A percentile compares a stretch with the other conserved stretches of the same genome.
These are phyloP conservation scores for Ondatra zibethicus DNA, from an alignment of 2,113 vertebrate species.

Conservation along the genomic window DNA sequence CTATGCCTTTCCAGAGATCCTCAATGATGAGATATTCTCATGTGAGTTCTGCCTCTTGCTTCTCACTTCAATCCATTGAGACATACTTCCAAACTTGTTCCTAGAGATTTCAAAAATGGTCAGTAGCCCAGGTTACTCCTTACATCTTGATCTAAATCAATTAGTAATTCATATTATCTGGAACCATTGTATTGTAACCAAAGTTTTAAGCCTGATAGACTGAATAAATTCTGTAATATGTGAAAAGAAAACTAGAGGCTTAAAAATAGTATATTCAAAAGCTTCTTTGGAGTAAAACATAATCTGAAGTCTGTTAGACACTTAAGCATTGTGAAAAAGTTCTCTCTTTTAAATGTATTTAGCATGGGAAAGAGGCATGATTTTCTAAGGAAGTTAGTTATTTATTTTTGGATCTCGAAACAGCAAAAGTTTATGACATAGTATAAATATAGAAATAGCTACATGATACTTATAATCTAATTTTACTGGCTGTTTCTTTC, in stretches of 20 bases:
- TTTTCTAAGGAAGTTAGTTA: slow-evolving; percentile 49
- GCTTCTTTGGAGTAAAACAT: slow-evolving; percentile 18
- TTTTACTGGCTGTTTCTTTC: slow-evolving; percentile 61
- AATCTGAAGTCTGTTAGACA: background rate
- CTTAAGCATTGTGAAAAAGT: background rate
- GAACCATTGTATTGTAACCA: background rate
- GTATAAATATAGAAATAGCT: slow-evolving; percentile 66
- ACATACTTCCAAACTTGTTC: background rate
- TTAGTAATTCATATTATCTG: background rate
- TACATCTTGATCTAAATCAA: background rate
- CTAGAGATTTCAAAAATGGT: background rate
- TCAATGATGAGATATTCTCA: background rate
- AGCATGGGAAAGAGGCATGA: slow-evolving; percentile 37
- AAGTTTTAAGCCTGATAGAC: slow-evolving; percentile 20
- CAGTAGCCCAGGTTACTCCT: background rate
- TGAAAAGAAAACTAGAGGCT: slow-evolving; percentile 27
- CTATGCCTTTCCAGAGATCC: background rate
- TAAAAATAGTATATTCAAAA: background rate
- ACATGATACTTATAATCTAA: slow-evolving; percentile 54
- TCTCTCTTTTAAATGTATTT: slow-evolving; percentile 35
- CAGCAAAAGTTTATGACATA: slow-evolving; percentile 54
- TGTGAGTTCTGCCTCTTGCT: background rate
- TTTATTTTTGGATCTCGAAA: slow-evolving; percentile 58
- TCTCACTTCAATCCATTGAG: background rate
- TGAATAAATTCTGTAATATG: background rate